Conservation (phyloP, 2,888 invertebrate species). For the Chloroclystis v-ata region DNA sequence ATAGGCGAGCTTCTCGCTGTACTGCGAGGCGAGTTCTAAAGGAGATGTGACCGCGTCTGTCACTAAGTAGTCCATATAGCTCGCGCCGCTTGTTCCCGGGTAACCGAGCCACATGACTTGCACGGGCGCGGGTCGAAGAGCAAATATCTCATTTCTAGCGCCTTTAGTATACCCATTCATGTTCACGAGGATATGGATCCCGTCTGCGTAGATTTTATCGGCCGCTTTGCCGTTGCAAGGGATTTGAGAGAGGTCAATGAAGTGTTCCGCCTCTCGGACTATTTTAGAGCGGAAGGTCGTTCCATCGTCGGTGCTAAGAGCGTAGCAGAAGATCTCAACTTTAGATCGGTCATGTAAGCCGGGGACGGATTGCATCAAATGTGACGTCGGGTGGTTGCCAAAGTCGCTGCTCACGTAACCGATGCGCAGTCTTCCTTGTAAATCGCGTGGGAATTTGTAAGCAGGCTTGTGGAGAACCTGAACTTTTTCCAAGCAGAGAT, state of each 20-base stretch:
- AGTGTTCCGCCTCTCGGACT: conserved; percentile 96
- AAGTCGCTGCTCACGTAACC: conserved; percentile 99
- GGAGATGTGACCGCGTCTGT: conserved; percentile 98
- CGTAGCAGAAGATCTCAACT: conserved; percentile 96
- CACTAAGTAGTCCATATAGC: conserved; percentile 99
- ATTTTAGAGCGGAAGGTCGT: conserved; percentile 99
- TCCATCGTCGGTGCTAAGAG: conserved; percentile 96
- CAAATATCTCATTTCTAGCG: conserved; percentile 99
- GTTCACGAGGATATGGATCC: conserved; percentile 97
- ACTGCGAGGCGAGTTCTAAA: conserved; percentile 90
- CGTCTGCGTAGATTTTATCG: conserved; percentile 95
- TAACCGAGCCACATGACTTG: conserved; percentile 99
- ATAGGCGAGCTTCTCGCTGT: conserved; percentile 98
- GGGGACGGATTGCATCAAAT: conserved; percentile 99
- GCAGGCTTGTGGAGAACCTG: conserved; percentile 94
- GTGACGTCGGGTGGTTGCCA: conserved; percentile 99
- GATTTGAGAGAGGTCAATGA: conserved; percentile 94
- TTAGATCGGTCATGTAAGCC: conserved; percentile 91
- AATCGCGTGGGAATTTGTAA: conserved; percentile 87
- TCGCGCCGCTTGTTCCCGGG: conserved; percentile 98
- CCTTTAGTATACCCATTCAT: conserved; percentile 99
- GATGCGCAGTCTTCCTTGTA: conserved; percentile 87
- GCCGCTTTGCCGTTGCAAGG: conserved; percentile 99
- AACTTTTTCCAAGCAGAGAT: conserved; percentile 97
- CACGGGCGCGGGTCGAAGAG: conserved; percentile 95